Evolutionary conservation across 1,140 invertebrate species (phyloP).

Genomic region (Phymorhynchus buccinoides): DNA sequence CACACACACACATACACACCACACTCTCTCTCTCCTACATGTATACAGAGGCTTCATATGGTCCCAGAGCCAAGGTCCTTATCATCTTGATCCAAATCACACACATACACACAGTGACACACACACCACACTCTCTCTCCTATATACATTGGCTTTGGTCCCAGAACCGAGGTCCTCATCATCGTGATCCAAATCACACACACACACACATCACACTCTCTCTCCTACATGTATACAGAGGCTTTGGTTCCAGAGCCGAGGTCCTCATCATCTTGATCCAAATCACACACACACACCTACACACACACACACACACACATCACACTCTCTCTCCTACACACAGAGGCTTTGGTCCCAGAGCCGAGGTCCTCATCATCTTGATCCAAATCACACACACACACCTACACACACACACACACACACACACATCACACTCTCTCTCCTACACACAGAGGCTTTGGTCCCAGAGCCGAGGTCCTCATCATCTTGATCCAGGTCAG

Average conservation of each 20-base stretch:
- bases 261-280: too few species aligned
- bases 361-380: too few species aligned
- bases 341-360: too few species aligned
- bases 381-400: background rate
- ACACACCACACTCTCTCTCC: background rate
- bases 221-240: background rate
- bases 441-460: slow-evolving; percentile 40
- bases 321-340: background rate
- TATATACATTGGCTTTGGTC: too few species aligned
- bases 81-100: background rate
- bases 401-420: background rate
- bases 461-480: slow-evolving; percentile 16
- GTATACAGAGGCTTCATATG: background rate
- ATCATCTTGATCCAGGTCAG: slow-evolving; percentile 44
- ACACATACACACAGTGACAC: background rate
- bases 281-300: too few species aligned
- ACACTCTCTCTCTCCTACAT: background rate
- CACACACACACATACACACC: too few species aligned
- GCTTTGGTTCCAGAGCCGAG: background rate
- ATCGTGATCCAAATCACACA: background rate
- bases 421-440: background rate
- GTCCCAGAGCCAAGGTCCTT: too few species aligned
- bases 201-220: background rate
- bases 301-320: too few species aligned
- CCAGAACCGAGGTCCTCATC: too few species aligned